Base-by-base conservation (phyloP, 2,797 vertebrate species). In the Gobionotothen gibberifrons region DNA sequence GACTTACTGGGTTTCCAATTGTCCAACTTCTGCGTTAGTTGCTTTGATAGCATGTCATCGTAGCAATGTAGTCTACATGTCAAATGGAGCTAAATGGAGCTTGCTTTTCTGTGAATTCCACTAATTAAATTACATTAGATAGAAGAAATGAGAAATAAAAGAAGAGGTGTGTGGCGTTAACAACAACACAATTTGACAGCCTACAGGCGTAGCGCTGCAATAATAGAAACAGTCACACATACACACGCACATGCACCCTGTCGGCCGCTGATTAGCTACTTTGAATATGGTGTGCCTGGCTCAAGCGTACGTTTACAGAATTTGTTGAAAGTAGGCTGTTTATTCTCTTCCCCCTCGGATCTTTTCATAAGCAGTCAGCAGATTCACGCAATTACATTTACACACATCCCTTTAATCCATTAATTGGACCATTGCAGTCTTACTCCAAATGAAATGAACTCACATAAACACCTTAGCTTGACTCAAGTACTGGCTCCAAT, bases 381-480 rank as follows among this genome's bases (percentile, higher is more conserved):
- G 87, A 90, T 87, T 86, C 74, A 80, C 82, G 72, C 78, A 78
- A 87, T 85, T 87, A 80, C 84, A 88, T 90, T 90, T 85, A 76
- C 84, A 87, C 82, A 64, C 69, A 74, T 78, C 69, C 65, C 79
- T 85, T 90, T 90, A 91, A 92, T 91, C 86, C 86, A 86, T 88
- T 90, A 89, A 91, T 87, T 74, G 78, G 74, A 85, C 86, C 72
- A 58, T 70, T 76, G 85, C 84, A 79, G 83, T 86, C 76, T 86
- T 86, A 80, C 76, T 89, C 76, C 73, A 90, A 90, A 90, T 92
- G 70, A 88, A 91, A 92, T 88, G 81, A 86, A 88, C 76, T 85
- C 79, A 66, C 79, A 82, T 88, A 88, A 88, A 90, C 84, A 92
- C 84, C 85, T 83, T 60, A 80, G 77, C 78, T 81, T 72, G 83